Evolutionary conservation across 2,888 invertebrate genomes (phyloP).

Genomic region (Linnaemya vulpina): DNA sequence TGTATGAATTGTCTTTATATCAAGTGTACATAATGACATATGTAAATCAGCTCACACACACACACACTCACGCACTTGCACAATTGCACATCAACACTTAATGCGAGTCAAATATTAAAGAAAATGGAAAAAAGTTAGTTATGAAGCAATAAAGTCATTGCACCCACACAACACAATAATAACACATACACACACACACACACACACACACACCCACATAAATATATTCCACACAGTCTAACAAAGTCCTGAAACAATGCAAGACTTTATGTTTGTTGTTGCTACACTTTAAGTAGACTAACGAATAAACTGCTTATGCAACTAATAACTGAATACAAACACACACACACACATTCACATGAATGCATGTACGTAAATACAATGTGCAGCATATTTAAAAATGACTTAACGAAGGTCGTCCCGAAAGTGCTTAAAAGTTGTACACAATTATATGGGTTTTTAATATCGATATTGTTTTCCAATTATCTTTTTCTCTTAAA

Average conservation of each 20-base stretch:
- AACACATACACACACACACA: not conserved
- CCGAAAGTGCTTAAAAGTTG: not conserved
- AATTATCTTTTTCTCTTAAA: too few relatives aligned
- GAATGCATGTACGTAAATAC: not conserved
- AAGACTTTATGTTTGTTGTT: conserved; percentile 31
- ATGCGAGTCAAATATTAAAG: conserved; percentile 41
- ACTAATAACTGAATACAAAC: conserved; percentile 49
- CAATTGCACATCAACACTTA: conserved; percentile 19
- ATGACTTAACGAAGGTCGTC: not conserved
- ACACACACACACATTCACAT: not conserved
- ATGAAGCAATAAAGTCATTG: conserved; percentile 65
- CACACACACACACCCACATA: not conserved
- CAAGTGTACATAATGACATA: conserved; percentile 1
- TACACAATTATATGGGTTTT: too few relatives aligned
- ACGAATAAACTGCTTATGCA: conserved; percentile 46
- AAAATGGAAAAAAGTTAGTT: conserved; percentile 18
- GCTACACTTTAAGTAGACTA: conserved; percentile 50
- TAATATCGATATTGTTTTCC: too few relatives aligned
- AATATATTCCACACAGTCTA: not conserved
- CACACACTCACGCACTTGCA: not conserved
- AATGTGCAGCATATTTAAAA: conserved; percentile 8
- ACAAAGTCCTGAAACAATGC: conserved; percentile 24
- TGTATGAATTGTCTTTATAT: conserved; percentile 47
- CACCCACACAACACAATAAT: conserved; percentile 58
- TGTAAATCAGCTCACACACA: conserved; percentile 12